Conservation (phyloP, 2,888 invertebrate species). For the Scaptodrosophila latifasciaeformis region DNA sequence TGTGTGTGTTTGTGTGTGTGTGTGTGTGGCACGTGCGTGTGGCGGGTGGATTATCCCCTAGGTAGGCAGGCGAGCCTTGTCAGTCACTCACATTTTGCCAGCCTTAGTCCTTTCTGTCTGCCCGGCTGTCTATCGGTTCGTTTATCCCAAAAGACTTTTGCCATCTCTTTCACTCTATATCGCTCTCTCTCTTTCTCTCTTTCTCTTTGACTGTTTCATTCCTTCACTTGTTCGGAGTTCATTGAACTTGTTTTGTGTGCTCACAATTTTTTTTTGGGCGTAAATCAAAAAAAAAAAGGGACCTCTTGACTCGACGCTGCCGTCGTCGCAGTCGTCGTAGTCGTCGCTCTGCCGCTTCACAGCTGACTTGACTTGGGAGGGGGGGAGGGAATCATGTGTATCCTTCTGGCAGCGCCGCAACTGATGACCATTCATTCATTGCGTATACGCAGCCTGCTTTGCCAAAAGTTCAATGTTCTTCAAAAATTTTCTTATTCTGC, state of each 20-base stretch:
- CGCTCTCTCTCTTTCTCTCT: too few relatives aligned
- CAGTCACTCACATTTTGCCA: too few relatives aligned
- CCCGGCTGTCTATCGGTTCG: too few relatives aligned
- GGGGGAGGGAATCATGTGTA: too few relatives aligned
- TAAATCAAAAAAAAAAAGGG: too few relatives aligned
- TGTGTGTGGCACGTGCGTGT: constrained; percentile 22
- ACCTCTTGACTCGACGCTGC: neutral
- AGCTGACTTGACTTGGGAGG: neutral
- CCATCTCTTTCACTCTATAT: too few relatives aligned
- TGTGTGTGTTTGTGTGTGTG: too few relatives aligned
- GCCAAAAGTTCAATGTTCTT: constrained; percentile 20
- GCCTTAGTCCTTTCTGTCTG: too few relatives aligned
- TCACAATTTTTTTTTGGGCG: too few relatives aligned
- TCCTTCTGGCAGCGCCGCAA: neutral
- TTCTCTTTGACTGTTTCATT: neutral
- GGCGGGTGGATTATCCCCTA: neutral
- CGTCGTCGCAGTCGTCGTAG: neutral
- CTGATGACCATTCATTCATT: constrained; percentile 14
- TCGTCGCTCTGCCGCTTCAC: neutral
- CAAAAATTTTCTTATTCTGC: too few relatives aligned
- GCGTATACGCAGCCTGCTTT: constrained; percentile 28
- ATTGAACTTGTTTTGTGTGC: too few relatives aligned
- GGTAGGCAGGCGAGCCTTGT: neutral
- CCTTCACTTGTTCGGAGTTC: neutral
- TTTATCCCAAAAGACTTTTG: too few relatives aligned